Base-by-base conservation (phyloP, 2,113 vertebrate genomes). In the Donacobius atricapilla region DNA sequence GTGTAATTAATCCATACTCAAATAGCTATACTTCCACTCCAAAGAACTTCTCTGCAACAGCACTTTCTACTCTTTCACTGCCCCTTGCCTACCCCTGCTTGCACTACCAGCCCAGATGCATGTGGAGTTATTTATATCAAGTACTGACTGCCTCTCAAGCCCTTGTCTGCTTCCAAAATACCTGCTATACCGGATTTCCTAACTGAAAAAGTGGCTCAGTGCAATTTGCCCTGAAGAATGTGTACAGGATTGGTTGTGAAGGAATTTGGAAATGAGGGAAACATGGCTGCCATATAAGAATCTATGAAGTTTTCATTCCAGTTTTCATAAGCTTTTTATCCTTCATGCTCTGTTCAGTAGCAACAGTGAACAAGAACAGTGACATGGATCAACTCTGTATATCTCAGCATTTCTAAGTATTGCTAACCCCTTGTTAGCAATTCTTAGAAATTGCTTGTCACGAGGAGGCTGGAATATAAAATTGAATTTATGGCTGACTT, bases 51-150 rank as follows among this genome's bases (percentile, higher is more conserved):
- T 23, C 31, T 31, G 15, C 15, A 64, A 35, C 9, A 70, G 2
- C 25, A 61, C 11, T 47, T 94, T 50, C 33, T 63, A 15, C 5
- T 83, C 27, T 64, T 81, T 47, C 9, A 27, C 39, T 56, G 18
- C 12, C 22, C 17, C 0, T 0, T 42, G 31, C 15, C 48, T 31
- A 47, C 6, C 10, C 15, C 22, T 71, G 30, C 17, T 69, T 65
- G 18, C 15, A 28, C 14, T 1, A 2, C 19, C 58, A 77, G 30
- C 13, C 28, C 58, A 69, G 30, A 30, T 15, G 13, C 7, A 61
- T 15, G 9, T 11, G 28, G 31, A 80, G 9, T 33, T 24, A 57
- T 48, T 83, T 72, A 22, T 17, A 16, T 14, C 30, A 72, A 64
- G 24, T 5, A 37, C 14, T 61, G 24, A 4, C n/a, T 69, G 11